Conservation (phyloP, 2,113 vertebrate species). For the Chlorodrepanis virens region DNA sequence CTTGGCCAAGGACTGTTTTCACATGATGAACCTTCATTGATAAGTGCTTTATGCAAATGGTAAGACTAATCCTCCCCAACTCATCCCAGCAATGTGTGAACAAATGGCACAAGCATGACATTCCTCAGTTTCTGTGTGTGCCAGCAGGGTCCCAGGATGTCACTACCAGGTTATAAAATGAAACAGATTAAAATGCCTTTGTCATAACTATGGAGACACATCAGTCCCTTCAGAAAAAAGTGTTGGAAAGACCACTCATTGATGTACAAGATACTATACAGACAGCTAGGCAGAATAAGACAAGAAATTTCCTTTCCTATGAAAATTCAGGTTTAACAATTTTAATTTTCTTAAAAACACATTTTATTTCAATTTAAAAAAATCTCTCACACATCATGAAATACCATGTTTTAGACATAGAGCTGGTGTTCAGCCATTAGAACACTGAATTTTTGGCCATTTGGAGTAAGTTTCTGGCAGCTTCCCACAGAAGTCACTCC, state of each 20-base stretch:
- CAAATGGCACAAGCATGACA: constrained; percentile 43
- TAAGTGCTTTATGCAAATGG: constrained; percentile 4
- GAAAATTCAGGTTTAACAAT: not conserved
- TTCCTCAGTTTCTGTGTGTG: constrained; percentile 18
- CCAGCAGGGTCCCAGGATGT: constrained; percentile 6
- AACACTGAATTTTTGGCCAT: not conserved
- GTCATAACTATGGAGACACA: not conserved
- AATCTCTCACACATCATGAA: not conserved
- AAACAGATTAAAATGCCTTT: constrained; percentile 32
- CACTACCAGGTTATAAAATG: constrained; percentile 21
- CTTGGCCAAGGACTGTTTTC: not conserved
- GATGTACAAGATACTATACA: not conserved
- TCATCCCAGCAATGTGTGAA: constrained; percentile 34
- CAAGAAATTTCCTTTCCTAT: not conserved
- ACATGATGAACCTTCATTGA: not conserved
- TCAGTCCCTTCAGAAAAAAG: not conserved
- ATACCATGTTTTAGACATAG: not conserved
- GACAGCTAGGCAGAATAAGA: not conserved
- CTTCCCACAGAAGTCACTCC: not conserved
- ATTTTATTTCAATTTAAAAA: not conserved
- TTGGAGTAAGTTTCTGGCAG: not conserved
- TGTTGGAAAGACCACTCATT: not conserved
- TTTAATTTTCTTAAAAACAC: not conserved
- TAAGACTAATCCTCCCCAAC: not conserved
- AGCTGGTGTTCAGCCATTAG: not conserved